These are phyloP conservation scores for Brachylomia viminalis DNA, from an alignment of 2,888 invertebrate species.

Conservation along the genomic window DNA sequence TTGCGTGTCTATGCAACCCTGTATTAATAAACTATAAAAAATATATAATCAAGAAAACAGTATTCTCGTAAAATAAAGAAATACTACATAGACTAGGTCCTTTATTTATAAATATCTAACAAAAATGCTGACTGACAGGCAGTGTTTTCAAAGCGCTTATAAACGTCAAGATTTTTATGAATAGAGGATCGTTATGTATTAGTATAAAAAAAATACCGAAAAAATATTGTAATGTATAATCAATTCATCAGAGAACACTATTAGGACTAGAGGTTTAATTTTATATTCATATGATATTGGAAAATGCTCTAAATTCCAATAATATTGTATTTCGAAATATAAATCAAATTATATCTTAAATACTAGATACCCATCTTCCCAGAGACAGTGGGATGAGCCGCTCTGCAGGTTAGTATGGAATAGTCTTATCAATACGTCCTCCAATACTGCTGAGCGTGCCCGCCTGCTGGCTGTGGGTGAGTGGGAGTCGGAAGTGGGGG, in stretches of 20 bases:
- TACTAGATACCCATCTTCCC: too few species aligned
- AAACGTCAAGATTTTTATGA: neutral
- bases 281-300: neutral
- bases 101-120: constrained; percentile 1
- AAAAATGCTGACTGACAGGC: neutral
- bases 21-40: neutral
- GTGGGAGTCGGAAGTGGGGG: too few species aligned
- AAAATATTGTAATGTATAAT: neutral
- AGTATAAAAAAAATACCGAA: neutral
- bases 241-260: neutral
- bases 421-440: too few species aligned
- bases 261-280: neutral
- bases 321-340: neutral
- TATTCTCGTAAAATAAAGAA: constrained; percentile 3
- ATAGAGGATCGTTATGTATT: neutral
- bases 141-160: neutral
- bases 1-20: neutral
- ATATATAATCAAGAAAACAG: neutral
- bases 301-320: neutral
- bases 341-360: neutral
- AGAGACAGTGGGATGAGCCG: too few species aligned
- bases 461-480: too few species aligned
- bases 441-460: too few species aligned
- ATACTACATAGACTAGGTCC: neutral
- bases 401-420: too few species aligned